These are phyloP conservation scores for Dryocosmus kuriphilus DNA, from an alignment of 2,888 invertebrate genomes.

Conservation along the genomic window DNA sequence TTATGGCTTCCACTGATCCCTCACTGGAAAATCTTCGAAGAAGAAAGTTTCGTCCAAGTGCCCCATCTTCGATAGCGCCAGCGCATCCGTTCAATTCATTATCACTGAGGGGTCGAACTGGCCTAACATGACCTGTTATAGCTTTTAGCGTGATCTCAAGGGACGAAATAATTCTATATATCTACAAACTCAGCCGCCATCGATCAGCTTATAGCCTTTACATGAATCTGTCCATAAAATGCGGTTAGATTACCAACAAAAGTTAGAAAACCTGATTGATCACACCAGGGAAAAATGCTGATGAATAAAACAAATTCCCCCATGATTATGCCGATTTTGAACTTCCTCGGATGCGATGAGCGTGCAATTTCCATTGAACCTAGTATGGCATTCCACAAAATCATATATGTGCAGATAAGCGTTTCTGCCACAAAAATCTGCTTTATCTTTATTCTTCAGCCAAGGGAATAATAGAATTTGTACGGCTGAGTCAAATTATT, in stretches of 20 bases:
- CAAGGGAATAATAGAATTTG: neutral
- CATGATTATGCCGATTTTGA: neutral
- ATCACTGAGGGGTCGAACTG: neutral
- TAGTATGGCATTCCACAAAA: neutral
- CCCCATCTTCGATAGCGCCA: neutral
- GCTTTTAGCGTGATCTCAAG: neutral
- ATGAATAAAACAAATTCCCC: constrained; percentile 2
- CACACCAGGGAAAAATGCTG: neutral
- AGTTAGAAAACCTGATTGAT: neutral
- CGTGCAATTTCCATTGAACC: neutral
- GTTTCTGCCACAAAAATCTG: neutral
- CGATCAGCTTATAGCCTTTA: neutral
- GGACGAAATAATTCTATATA: neutral
- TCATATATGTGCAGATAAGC: neutral
- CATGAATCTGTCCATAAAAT: constrained; percentile 4
- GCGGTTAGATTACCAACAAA: neutral
- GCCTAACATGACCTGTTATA: neutral
- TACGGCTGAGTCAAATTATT: neutral
- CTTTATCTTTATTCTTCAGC: neutral
- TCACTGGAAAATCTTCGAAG: neutral
- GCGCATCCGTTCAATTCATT: constrained; percentile 17
- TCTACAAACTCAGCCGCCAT: neutral
- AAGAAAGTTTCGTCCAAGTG: neutral
- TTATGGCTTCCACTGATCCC: neutral
- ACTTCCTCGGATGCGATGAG: neutral